Evolutionary conservation across 2,113 vertebrate species (phyloP).

Genomic region (Urocitellus parryii): DNA sequence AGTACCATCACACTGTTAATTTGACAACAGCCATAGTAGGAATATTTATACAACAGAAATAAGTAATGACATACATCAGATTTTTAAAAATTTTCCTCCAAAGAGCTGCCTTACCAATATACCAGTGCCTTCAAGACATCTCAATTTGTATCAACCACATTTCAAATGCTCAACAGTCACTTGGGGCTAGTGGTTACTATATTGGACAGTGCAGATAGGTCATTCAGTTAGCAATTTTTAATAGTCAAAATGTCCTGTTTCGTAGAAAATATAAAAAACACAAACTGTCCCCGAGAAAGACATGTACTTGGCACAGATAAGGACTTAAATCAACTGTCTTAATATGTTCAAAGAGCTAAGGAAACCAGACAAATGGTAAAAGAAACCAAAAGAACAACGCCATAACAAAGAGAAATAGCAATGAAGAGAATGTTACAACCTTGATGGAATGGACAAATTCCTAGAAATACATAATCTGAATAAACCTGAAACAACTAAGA

Average conservation of each 20-base stretch:
- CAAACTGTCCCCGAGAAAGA: not conserved
- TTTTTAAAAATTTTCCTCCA: not conserved
- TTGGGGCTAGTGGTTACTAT: not conserved
- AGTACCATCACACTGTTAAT: not conserved
- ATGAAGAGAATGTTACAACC: not conserved
- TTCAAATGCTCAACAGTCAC: not conserved
- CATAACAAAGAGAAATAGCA: not conserved
- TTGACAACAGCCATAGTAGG: not conserved
- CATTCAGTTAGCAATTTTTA: not conserved
- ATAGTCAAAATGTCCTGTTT: not conserved
- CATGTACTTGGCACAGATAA: not conserved
- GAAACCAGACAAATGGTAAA: not conserved
- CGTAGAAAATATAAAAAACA: not conserved
- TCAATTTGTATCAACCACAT: not conserved
- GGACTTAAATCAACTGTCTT: not conserved
- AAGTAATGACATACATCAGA: not conserved
- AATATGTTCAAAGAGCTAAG: not conserved
- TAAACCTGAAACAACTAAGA: not conserved
- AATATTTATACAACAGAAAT: not conserved
- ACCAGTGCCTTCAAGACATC: not conserved
- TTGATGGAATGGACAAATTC: not conserved
- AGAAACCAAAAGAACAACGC: not conserved
- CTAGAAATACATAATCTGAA: slow-evolving; percentile 14
- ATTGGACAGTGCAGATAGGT: not conserved
- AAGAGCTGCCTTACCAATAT: not conserved